phyloP scores from a whole-genome alignment of 2,113 vertebrate genomes.

The Rhinoderma darwinii region DNA sequence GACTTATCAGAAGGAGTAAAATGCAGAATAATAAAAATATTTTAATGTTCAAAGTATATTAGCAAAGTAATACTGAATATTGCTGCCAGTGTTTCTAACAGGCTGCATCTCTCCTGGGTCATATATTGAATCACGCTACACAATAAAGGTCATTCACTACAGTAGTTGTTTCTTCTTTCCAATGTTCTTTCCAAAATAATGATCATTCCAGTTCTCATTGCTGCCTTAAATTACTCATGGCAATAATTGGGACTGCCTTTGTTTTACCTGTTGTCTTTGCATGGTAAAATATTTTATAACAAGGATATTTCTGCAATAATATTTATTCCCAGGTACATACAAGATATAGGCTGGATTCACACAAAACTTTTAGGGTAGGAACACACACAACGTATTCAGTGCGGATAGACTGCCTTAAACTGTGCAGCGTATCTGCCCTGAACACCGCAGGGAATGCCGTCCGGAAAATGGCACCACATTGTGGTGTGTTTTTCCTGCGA shows the following conservation, averaged over 20 bases:
- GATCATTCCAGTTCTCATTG: too few species aligned
- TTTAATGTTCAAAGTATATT: not conserved
- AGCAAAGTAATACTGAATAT: not conserved
- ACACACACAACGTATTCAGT: too few species aligned
- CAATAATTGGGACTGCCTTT: not conserved
- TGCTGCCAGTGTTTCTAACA: not conserved
- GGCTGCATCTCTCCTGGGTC: not conserved
- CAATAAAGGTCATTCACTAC: not conserved
- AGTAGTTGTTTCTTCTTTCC: not conserved
- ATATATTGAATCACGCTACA: not conserved
- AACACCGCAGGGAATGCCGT: too few species aligned
- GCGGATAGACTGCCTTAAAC: too few species aligned
- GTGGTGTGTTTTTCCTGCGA: too few species aligned
- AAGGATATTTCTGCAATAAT: too few species aligned
- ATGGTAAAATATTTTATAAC: too few species aligned
- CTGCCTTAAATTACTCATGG: not conserved
- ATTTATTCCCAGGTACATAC: too few species aligned
- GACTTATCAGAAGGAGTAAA: not conserved
- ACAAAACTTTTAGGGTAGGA: too few species aligned
- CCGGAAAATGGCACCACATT: too few species aligned
- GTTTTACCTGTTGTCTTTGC: not conserved
- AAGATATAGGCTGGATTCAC: too few species aligned
- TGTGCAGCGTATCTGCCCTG: too few species aligned
- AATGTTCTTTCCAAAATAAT: not conserved
- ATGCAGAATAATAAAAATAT: not conserved